These are phyloP conservation scores for Sipha flava DNA, from an alignment of 1,140 invertebrate genomes.

Conservation along the genomic window DNA sequence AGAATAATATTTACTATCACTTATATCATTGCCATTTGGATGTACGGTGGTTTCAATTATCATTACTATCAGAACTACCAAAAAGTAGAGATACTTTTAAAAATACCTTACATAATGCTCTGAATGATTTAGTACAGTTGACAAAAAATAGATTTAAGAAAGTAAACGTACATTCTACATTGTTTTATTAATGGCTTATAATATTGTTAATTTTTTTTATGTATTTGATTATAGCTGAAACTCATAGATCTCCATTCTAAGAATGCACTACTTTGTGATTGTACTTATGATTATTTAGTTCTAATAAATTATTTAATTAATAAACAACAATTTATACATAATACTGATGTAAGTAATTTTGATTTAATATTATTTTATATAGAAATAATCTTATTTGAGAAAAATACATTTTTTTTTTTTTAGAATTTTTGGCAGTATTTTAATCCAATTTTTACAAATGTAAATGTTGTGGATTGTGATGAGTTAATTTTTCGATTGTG, in stretches of 20 bases:
- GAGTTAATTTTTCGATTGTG: slow-evolving; percentile 18
- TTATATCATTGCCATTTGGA: slow-evolving; percentile 26
- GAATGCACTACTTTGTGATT: slow-evolving; percentile 18
- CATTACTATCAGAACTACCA: background rate
- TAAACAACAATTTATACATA: background rate
- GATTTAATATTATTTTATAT: background rate
- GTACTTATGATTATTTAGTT: background rate
- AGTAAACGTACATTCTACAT: background rate
- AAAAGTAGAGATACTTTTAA: slow-evolving; percentile 13
- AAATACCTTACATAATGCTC: background rate
- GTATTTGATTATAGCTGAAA: background rate
- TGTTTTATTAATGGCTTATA: background rate
- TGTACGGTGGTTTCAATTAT: slow-evolving; percentile 6
- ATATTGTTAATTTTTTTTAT: background rate
- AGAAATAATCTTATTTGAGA: background rate
- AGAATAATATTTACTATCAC: slow-evolving; percentile 22
- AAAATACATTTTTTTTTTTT: background rate
- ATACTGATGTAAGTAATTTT: slow-evolving; percentile 3
- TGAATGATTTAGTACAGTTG: slow-evolving; percentile 1
- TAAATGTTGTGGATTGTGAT: background rate
- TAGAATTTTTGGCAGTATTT: slow-evolving; percentile 25
- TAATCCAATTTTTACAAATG: background rate
- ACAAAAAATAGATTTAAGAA: slow-evolving; percentile 13
- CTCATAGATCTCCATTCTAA: background rate
- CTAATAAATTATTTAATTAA: slow-evolving; percentile 5